These are phyloP conservation scores for Myrmecophaga tridactyla DNA, from an alignment of 2,113 vertebrate genomes.

Conservation along the genomic window DNA sequence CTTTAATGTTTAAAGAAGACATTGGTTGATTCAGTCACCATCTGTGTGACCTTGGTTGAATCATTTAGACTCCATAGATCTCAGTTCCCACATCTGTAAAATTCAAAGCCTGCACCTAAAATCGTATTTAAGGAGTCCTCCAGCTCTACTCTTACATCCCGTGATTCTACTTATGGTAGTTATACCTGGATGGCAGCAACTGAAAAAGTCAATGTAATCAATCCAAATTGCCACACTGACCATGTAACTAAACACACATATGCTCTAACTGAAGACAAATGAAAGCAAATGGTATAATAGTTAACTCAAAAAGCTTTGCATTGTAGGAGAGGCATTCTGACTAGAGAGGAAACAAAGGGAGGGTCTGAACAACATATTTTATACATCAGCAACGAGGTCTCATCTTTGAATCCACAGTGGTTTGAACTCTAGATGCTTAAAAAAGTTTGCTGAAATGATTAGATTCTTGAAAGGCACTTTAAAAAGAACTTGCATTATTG, in stretches of 20 bases:
- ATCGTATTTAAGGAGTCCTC: background rate
- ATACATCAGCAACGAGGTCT: background rate
- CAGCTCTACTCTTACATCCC: background rate
- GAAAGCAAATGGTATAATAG: background rate
- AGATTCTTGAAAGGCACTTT: background rate
- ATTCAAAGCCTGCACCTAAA: background rate
- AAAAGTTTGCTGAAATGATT: slow-evolving; percentile 24
- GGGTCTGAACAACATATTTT: background rate
- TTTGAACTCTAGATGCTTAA: background rate
- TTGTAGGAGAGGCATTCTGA: background rate
- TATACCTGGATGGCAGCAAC: background rate
- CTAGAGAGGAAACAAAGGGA: background rate
- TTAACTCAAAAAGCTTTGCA: background rate
- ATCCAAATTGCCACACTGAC: background rate
- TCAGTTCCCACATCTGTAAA: background rate
- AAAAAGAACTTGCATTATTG: background rate
- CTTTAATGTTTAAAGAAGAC: background rate
- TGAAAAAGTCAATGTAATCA: background rate
- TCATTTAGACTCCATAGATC: background rate
- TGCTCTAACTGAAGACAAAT: background rate
- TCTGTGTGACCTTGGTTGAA: background rate
- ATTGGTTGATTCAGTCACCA: background rate
- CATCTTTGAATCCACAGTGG: background rate
- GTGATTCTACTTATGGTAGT: background rate
- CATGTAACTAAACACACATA: background rate